Percentiles rank a stretch among this genome's conserved stretches.
These are phyloP conservation scores for Acipenser transmontanus DNA, from an alignment of 2,797 vertebrate genomes.

Conservation along the genomic window DNA sequence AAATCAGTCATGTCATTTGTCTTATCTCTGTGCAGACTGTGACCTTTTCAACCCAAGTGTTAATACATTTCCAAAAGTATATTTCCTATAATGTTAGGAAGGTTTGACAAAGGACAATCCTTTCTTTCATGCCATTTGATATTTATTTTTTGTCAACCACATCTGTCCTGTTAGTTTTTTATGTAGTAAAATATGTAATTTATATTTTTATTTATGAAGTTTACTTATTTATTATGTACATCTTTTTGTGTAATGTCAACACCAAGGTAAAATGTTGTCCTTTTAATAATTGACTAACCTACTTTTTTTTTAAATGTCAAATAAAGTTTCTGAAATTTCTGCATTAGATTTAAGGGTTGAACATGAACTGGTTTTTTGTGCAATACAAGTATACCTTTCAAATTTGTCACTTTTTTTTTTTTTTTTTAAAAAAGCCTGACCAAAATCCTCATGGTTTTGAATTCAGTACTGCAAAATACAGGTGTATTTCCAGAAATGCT, in stretches of 20 bases:
- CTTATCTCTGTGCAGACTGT: constrained; percentile 65
- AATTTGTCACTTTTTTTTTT: too few relatives aligned
- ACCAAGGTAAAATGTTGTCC: not conserved
- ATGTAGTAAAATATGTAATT: constrained; percentile 36
- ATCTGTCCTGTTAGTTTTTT: constrained; percentile 45
- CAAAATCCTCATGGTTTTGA: too few relatives aligned
- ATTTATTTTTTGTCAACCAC: constrained; percentile 55
- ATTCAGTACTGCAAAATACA: too few relatives aligned
- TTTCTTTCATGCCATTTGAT: constrained; percentile 47
- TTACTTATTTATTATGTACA: constrained; percentile 67
- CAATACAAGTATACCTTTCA: too few relatives aligned
- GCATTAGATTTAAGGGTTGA: too few relatives aligned
- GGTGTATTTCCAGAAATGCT: too few relatives aligned
- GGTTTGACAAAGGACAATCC: constrained; percentile 54
- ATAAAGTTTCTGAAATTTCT: not conserved
- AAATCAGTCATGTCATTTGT: constrained; percentile 44
- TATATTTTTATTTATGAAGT: constrained; percentile 63
- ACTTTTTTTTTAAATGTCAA: not conserved
- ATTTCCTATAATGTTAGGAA: constrained; percentile 54
- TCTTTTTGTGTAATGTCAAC: constrained; percentile 28
- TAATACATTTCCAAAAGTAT: constrained; percentile 40
- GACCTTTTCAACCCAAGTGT: constrained; percentile 63
- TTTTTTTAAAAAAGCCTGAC: too few relatives aligned
- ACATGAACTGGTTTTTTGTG: too few relatives aligned
- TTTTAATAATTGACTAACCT: not conserved